phyloP scores from a whole-genome alignment of 2,888 invertebrate genomes.

The Leptinotarsa peninsularis region DNA sequence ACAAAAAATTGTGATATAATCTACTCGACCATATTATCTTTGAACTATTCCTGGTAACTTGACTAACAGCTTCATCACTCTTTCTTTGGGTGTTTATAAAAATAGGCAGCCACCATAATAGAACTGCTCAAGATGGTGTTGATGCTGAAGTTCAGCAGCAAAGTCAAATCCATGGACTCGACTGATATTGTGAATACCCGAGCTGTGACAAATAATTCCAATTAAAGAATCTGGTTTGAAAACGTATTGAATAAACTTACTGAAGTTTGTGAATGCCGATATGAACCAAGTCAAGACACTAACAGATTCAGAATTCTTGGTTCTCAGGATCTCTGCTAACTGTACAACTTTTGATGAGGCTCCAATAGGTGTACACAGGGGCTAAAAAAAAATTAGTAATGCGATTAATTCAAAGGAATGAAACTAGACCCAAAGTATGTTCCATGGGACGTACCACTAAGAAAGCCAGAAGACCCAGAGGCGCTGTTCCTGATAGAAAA shows the following conservation, averaged over 20 bases:
- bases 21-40: background rate
- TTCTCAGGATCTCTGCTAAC: slow-evolving; percentile 77
- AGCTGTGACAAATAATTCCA: slow-evolving; percentile 69
- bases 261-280: slow-evolving; percentile 83
- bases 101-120: slow-evolving; percentile 78
- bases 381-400: slow-evolving; percentile 69
- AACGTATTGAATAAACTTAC: slow-evolving; percentile 69
- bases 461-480: slow-evolving; percentile 70
- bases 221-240: slow-evolving; percentile 8
- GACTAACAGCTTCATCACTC: slow-evolving; percentile 14
- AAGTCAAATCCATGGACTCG: slow-evolving; percentile 80
- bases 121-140: slow-evolving; percentile 78
- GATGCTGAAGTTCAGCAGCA: slow-evolving; percentile 80
- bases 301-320: slow-evolving; percentile 80
- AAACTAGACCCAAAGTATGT: background rate
- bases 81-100: slow-evolving; percentile 69
- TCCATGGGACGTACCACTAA: slow-evolving; percentile 71
- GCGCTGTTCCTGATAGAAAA: slow-evolving; percentile 66
- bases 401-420: background rate
- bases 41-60: background rate
- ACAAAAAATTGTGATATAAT: background rate
- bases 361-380: slow-evolving; percentile 82
- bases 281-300: slow-evolving; percentile 86
- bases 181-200: slow-evolving; percentile 84
- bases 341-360: slow-evolving; percentile 87